Percentiles rank a stretch among this genome's conserved stretches.
These are phyloP conservation scores for Eriosoma lanigerum DNA, from an alignment of 1,140 invertebrate species.

Conservation along the genomic window DNA sequence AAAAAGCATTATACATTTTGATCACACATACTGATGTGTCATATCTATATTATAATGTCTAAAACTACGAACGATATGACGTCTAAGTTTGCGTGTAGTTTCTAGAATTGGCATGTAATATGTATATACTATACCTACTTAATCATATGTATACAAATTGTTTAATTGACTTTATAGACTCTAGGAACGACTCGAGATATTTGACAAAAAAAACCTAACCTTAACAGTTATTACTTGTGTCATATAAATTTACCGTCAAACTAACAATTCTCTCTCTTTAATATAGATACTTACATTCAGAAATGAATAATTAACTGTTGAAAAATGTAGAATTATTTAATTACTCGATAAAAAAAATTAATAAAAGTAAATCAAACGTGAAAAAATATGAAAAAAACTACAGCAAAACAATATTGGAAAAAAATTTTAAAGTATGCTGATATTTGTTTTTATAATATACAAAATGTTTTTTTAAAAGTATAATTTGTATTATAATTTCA, in stretches of 20 bases:
- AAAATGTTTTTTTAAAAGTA: background rate
- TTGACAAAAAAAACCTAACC: background rate
- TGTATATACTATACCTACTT: background rate
- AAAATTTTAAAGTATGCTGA: conserved; percentile 2
- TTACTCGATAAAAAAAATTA: background rate
- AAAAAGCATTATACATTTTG: background rate
- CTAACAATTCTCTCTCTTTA: background rate
- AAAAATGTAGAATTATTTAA: conserved; percentile 4
- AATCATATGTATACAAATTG: background rate
- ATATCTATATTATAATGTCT: too few species aligned
- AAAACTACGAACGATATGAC: background rate
- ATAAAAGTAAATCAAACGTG: background rate
- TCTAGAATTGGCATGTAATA: background rate
- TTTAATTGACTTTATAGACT: background rate
- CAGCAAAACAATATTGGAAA: conserved; percentile 20
- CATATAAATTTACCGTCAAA: background rate
- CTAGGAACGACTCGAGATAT: too few species aligned
- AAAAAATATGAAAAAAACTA: background rate
- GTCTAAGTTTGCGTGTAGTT: background rate
- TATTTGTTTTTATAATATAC: background rate
- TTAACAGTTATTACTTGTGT: background rate
- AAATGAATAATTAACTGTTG: background rate
- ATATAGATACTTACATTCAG: conserved; percentile 17
- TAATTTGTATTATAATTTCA: too few species aligned
- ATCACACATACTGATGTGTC: background rate